Evolutionary conservation across 2,797 vertebrate species (phyloP), one percentile per base, ranked within the genome.

Genomic region (Ctenopoma kingsleyae): DNA sequence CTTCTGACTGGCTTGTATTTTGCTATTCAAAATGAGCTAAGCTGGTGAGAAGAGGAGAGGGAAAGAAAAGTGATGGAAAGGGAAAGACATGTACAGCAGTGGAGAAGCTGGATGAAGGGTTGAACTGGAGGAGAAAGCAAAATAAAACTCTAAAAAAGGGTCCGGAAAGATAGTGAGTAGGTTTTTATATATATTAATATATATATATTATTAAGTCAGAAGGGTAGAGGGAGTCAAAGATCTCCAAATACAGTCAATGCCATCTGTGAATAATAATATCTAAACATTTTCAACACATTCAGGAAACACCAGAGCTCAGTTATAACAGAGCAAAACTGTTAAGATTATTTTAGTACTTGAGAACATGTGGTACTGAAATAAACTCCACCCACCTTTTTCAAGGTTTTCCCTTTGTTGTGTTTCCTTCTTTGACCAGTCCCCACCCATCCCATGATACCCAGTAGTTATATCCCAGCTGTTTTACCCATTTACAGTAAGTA

Each of bases 1-100:
- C 59, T 65, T 82, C 55, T 60, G 66, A 76, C 67, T 25, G 70
- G 61, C 59, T 79, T 32, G 57, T 80, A 55, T 78, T 87, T 83
- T 82, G 55, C 77, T 71, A 62, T 50, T 73, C 30, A 38, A 65
- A 85, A 69, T 84, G 66, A 15, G 44, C 23, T 73, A 53, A 52
- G 59, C 63, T 51, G 49, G 49, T 25, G 55, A 56, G 62, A 25
- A 43, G 17, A 27, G 35, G 30, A 53, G 20, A 8, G 27, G n/a
- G 16, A 52, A 61, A 19, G 19, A 36, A 69, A 35, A 20, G 20
- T 59, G 30, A 60, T 30, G 19, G 30, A 22, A 48, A 27, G 22
- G 3, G 10, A 36, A 53, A 46, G 20, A 53, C 8, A 25, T 47
- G n/a, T 43, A 6, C 11, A 20, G 25, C 13, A 12, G 25, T 8